Base-by-base conservation (phyloP, 2,113 vertebrate genomes). In the Anolis sagrei region DNA sequence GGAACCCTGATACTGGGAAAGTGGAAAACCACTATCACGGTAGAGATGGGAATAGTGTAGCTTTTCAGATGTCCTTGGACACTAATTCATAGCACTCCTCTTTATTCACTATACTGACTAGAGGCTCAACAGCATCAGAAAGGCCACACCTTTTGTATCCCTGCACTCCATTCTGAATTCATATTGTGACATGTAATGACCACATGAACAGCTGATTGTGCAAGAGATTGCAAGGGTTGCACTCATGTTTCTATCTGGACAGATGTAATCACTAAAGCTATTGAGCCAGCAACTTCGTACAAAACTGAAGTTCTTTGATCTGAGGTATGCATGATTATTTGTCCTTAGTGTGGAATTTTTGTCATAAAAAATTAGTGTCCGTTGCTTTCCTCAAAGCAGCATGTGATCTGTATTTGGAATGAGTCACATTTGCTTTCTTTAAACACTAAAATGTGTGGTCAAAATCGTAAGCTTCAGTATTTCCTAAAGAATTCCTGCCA, bases 351-450 rank as follows among this genome's bases (percentile, higher is more conserved):
- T 51, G 18, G 81, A 23, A 48, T 27, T 34, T 73, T 2, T 21
- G 23, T n/a, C 90, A 39, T 51, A 29, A 48, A 21, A 51, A 73
- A 87, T 79, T 51, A 36, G 0, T 25, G 29, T 76, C 29, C 27
- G 0, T 0, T 44, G 7, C 29, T 0, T 9, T 54, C 16, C 13
- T 1, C 29, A 36, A 70, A 68, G 10, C 9, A 9, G n/a, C 29
- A 21, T 10, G 3, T 69, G 39, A 32, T 27, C 8, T 29, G 21
- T 0, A 25, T 62, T 0, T 81, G 58, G 29, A 74, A 21, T 39
- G 11, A 7, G 58, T 34, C 14, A 29, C 25, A 25, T 74, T 86
- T 84, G 48, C 62, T 68, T 68, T 27, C 74, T 27, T 39, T 36
- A 29, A 49, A 25, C 27, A 25, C 29, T 62, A 39, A 76, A 13